These are phyloP conservation scores for Nebria brevicollis DNA, from an alignment of 2,888 invertebrate genomes.

Conservation along the genomic window DNA sequence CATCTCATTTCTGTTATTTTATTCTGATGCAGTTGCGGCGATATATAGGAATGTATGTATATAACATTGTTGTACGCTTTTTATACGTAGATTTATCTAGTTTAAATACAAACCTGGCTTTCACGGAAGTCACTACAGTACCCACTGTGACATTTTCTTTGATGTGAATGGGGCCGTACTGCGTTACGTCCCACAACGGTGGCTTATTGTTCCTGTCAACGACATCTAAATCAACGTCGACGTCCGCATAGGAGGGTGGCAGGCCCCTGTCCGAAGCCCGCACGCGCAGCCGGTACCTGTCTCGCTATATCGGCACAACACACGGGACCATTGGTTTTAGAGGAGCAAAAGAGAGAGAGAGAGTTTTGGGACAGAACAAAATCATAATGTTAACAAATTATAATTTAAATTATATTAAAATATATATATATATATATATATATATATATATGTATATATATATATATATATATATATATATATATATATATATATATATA, in stretches of 20 bases:
- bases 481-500: too few relatives aligned
- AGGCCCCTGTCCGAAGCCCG: constrained; percentile 95
- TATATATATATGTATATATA: too few relatives aligned
- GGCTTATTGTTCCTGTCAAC: constrained; percentile 99
- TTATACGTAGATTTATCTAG: neutral
- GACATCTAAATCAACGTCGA: constrained; percentile 97
- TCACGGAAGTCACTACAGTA: constrained; percentile 97
- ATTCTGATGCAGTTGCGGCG: too few relatives aligned
- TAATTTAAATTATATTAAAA: constrained; percentile 58
- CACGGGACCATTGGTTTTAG: constrained; percentile 75
- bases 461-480: too few relatives aligned
- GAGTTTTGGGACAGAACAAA: constrained; percentile 58
- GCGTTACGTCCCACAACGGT: constrained; percentile 94
- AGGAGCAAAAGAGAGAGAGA: constrained; percentile 68
- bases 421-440: too few relatives aligned
- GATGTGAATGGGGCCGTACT: constrained; percentile 98
- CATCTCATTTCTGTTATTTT: too few relatives aligned
- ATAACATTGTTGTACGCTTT: constrained; percentile 7
- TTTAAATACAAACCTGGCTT: constrained; percentile 92
- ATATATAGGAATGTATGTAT: too few relatives aligned
- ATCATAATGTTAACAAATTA: constrained; percentile 40
- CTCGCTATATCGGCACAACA: constrained; percentile 82
- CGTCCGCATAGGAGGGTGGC: constrained; percentile 92
- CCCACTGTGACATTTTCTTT: constrained; percentile 99
- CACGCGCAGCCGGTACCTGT: constrained; percentile 95